A percentile compares a stretch with the other conserved stretches of the same genome.
phyloP scores from a whole-genome alignment of 2,113 vertebrate genomes.

The Pavo muticus region DNA sequence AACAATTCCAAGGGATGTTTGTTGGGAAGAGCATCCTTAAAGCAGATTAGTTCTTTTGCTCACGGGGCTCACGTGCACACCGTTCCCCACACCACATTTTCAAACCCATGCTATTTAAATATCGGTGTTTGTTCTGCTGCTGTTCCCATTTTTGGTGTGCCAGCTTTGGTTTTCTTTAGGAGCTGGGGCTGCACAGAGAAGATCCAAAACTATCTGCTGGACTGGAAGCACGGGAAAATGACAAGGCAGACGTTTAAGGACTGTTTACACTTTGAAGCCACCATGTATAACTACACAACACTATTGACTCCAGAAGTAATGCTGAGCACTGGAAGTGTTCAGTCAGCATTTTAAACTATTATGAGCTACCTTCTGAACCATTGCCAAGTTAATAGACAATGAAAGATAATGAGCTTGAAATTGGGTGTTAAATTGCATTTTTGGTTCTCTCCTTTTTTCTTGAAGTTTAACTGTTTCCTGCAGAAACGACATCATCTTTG shows the following conservation, averaged over 20 bases:
- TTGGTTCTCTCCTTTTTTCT: conserved; percentile 82
- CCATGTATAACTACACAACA: conserved; percentile 14
- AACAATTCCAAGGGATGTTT: neutral
- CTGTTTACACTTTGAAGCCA: conserved; percentile 64
- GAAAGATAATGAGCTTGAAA: conserved; percentile 93
- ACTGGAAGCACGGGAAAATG: conserved; percentile 30
- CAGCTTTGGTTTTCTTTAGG: neutral
- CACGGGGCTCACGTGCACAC: neutral
- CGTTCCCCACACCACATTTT: neutral
- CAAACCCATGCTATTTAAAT: neutral
- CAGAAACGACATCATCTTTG: conserved; percentile 78
- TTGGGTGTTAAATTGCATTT: conserved; percentile 90
- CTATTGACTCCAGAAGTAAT: conserved; percentile 79
- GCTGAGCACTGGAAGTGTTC: conserved; percentile 82
- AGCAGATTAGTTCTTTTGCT: neutral
- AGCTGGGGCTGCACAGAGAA: neutral
- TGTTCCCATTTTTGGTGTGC: neutral
- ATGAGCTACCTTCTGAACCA: conserved; percentile 90
- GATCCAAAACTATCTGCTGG: conserved; percentile 25
- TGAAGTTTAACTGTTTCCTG: conserved; percentile 87
- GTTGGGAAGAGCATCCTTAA: neutral
- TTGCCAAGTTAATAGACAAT: conserved; percentile 91
- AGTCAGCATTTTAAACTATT: conserved; percentile 91
- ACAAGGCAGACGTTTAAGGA: conserved; percentile 59
- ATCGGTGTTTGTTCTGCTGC: neutral